These are phyloP conservation scores for Calcarius lapponicus DNA, from an alignment of 2,797 vertebrate genomes.

Conservation along the genomic window DNA sequence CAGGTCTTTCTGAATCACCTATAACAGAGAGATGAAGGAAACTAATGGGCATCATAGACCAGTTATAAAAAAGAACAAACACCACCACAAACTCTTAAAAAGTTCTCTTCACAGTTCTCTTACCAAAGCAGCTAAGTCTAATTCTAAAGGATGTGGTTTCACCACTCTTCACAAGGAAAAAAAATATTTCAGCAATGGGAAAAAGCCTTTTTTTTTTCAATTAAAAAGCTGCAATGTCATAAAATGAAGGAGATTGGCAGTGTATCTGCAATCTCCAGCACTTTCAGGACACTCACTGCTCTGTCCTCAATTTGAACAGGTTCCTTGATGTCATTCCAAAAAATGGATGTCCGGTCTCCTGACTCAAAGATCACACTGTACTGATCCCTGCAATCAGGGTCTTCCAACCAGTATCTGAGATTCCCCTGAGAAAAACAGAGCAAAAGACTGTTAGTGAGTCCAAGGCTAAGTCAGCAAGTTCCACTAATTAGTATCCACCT, in stretches of 20 bases:
- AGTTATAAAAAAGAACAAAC: not conserved
- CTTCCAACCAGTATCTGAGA: constrained; percentile 96
- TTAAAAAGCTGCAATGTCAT: not conserved
- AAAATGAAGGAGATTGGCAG: not conserved
- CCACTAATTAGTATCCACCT: not conserved
- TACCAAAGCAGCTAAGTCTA: not conserved
- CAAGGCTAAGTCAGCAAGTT: not conserved
- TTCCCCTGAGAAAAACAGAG: constrained; percentile 83
- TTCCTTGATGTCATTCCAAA: constrained; percentile 94
- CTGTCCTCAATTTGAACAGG: constrained; percentile 91
- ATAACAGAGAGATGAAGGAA: not conserved
- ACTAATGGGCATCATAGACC: not conserved
- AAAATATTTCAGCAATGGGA: not conserved
- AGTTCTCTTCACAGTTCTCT: not conserved
- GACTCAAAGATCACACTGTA: constrained; percentile 99
- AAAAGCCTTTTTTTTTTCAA: not conserved
- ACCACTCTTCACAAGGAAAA: not conserved
- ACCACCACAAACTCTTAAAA: not conserved
- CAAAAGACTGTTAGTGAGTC: not conserved
- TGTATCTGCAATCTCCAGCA: not conserved
- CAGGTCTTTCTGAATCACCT: constrained; percentile 22
- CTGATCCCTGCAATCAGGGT: constrained; percentile 94
- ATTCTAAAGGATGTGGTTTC: not conserved
- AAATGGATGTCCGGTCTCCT: constrained; percentile 93
- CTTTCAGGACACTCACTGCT: constrained; percentile 82